Conservation (phyloP, 1,140 invertebrate genomes). For the Nomia melanderi region DNA sequence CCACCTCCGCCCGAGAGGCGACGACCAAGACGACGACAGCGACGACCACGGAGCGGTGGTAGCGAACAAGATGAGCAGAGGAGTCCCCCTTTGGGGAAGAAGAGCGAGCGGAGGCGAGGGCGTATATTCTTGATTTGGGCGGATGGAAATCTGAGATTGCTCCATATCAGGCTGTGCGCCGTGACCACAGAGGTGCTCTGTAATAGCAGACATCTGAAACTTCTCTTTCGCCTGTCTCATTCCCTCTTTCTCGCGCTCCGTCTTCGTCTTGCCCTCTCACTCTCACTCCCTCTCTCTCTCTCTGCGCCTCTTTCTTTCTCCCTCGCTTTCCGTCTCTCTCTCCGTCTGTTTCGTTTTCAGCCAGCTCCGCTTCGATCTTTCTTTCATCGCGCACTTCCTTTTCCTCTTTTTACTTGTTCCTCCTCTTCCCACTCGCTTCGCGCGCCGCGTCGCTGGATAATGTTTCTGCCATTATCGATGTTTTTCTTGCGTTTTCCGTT, state of each 20-base stretch:
- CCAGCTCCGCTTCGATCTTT: slow-evolving; percentile 35
- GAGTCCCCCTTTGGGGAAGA: slow-evolving; percentile 41
- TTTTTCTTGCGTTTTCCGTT: neutral
- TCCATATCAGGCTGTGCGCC: slow-evolving; percentile 79
- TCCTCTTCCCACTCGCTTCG: neutral
- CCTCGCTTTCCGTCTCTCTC: neutral
- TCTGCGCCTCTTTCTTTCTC: neutral
- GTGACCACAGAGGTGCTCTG: slow-evolving; percentile 61
- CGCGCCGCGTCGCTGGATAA: neutral
- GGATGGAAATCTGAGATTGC: slow-evolving; percentile 81
- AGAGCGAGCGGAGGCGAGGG: slow-evolving; percentile 73
- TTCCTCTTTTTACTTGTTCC: neutral
- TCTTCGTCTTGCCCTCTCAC: slow-evolving; percentile 29
- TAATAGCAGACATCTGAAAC: slow-evolving; percentile 59
- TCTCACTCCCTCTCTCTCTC: slow-evolving; percentile 10
- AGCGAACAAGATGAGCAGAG: slow-evolving; percentile 38
- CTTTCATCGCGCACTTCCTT: slow-evolving; percentile 8
- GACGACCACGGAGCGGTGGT: slow-evolving; percentile 34
- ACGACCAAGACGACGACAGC: slow-evolving; percentile 9
- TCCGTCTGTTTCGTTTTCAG: slow-evolving; percentile 8
- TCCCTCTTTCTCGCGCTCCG: slow-evolving; percentile 12
- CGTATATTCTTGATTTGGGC: slow-evolving; percentile 81
- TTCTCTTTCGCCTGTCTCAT: slow-evolving; percentile 15
- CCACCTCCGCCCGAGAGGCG: slow-evolving; percentile 46
- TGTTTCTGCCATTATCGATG: neutral